Percentiles rank a stretch among this genome's conserved stretches.
Evolutionary conservation across 2,888 invertebrate species (phyloP).

Genomic region (Agonum fuliginosum): DNA sequence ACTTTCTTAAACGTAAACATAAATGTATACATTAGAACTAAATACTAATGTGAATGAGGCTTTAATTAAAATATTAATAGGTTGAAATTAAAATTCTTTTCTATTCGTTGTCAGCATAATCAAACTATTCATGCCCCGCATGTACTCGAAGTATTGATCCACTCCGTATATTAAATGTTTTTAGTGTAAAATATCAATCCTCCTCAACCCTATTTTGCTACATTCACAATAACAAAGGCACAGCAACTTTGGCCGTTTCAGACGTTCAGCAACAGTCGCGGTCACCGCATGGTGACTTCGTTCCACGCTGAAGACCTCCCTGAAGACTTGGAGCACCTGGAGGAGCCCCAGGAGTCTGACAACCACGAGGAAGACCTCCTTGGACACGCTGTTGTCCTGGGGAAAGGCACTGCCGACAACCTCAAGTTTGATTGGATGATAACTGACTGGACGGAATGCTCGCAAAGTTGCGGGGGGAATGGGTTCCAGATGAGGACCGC

Average conservation of each 20-base stretch:
- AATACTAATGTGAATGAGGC: too few relatives aligned
- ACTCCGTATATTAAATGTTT: not conserved
- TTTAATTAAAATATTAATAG: too few relatives aligned
- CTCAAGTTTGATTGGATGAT: slow-evolving; percentile 86
- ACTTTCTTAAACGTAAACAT: too few relatives aligned
- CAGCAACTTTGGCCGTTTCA: slow-evolving; percentile 91
- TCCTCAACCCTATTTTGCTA: slow-evolving; percentile 45
- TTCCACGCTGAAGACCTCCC: slow-evolving; percentile 73
- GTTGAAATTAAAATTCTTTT: too few relatives aligned
- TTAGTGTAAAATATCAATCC: slow-evolving; percentile 4
- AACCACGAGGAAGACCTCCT: slow-evolving; percentile 67
- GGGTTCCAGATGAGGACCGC: slow-evolving; percentile 84
- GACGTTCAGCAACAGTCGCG: slow-evolving; percentile 82
- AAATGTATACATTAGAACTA: too few relatives aligned
- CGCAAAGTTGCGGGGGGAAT: slow-evolving; percentile 86
- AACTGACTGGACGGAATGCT: slow-evolving; percentile 91
- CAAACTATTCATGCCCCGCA: too few relatives aligned
- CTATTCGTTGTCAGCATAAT: too few relatives aligned
- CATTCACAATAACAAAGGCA: slow-evolving; percentile 73
- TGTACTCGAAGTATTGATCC: too few relatives aligned
- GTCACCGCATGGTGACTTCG: slow-evolving; percentile 79
- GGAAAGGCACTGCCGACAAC: slow-evolving; percentile 71
- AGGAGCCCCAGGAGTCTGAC: slow-evolving; percentile 69
- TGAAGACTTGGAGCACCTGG: slow-evolving; percentile 66
- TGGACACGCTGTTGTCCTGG: slow-evolving; percentile 68